A percentile compares a stretch with the other conserved stretches of the same genome.
Evolutionary conservation across 2,797 vertebrate genomes (phyloP).

Genomic region (Zenarchopterus dispar): DNA sequence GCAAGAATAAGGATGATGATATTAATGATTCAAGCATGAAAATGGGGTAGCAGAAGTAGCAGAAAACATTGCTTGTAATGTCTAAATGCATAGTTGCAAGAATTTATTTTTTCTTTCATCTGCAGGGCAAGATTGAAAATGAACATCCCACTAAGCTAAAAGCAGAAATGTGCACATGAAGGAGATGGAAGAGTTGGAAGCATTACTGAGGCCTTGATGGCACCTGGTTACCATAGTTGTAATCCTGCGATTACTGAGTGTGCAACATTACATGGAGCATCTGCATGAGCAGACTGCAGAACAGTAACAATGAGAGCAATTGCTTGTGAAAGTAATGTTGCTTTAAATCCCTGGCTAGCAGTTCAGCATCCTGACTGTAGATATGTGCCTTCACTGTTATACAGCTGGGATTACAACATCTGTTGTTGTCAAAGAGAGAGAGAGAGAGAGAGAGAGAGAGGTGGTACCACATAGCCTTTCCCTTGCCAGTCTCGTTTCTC

Average conservation of each 20-base stretch:
- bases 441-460: slow-evolving; percentile 26
- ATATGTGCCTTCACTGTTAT: slow-evolving; percentile 46
- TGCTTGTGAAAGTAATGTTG: slow-evolving; percentile 61
- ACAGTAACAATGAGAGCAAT: slow-evolving; percentile 63
- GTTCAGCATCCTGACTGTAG: slow-evolving; percentile 43
- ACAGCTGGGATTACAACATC: slow-evolving; percentile 69
- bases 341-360: slow-evolving; percentile 60
- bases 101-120: too few relatives aligned
- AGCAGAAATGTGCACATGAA: slow-evolving; percentile 4
- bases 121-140: too few relatives aligned
- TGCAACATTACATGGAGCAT: slow-evolving; percentile 45
- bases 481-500: slow-evolving; percentile 51
- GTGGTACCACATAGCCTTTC: slow-evolving; percentile 45
- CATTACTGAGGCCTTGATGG: slow-evolving; percentile 27
- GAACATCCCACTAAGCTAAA: background rate
- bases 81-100: too few relatives aligned
- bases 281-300: slow-evolving; percentile 50
- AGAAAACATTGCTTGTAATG: too few relatives aligned
- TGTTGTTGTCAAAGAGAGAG: slow-evolving; percentile 57
- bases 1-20: too few relatives aligned
- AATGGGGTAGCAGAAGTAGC: too few relatives aligned
- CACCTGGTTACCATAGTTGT: slow-evolving; percentile 48
- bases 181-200: slow-evolving; percentile 19
- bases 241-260: slow-evolving; percentile 60
- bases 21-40: too few relatives aligned